phyloP scores from a whole-genome alignment of 2,888 invertebrate species.

The Automeris io region DNA sequence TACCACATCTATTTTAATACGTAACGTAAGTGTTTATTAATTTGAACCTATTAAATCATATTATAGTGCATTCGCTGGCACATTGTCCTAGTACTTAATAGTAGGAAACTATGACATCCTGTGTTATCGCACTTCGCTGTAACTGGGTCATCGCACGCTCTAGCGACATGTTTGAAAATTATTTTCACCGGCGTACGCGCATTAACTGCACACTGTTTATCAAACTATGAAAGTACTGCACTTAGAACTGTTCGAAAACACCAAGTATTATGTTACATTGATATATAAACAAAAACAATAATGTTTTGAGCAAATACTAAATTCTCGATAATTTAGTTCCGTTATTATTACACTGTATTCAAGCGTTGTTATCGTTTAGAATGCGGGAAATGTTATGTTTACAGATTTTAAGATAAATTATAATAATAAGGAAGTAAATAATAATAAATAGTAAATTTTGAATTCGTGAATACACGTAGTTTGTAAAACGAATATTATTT shows the following conservation, averaged over 20 bases:
- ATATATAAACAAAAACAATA: background rate
- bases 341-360: background rate
- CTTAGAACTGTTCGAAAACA: background rate
- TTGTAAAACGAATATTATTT: too few relatives aligned
- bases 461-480: too few relatives aligned
- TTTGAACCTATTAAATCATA: constrained; percentile 1
- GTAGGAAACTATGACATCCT: constrained; percentile 67
- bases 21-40: background rate
- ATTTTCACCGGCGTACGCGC: constrained; percentile 55
- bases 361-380: background rate
- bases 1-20: background rate
- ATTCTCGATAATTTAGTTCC: background rate
- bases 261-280: background rate
- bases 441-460: background rate
- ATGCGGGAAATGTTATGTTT: background rate
- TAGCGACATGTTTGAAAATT: constrained; percentile 56
- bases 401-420: background rate
- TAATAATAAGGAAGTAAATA: background rate
- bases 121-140: constrained; percentile 52
- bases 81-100: constrained; percentile 13
- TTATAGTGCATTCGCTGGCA: background rate
- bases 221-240: constrained; percentile 34
- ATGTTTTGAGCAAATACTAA: background rate
- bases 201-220: constrained; percentile 37
- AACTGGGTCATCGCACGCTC: constrained; percentile 57